Conservation (phyloP, 30 jellyfish, hydroid and myxozoan genomes). For the Catostylus mosaicus region DNA sequence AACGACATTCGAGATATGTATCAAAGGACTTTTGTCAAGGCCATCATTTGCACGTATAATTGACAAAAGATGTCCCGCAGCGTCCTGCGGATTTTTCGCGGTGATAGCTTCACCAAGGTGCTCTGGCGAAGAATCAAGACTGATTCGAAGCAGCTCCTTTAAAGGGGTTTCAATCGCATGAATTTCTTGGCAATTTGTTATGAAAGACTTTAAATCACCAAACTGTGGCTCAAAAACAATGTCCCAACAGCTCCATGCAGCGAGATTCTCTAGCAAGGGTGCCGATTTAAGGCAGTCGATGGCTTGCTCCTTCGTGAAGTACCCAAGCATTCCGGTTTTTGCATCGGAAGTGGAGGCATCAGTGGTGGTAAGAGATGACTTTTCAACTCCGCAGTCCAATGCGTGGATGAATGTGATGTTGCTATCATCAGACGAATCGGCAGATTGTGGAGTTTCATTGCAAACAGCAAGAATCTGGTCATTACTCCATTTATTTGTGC, state of each 20-base stretch:
- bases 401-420: conserved; percentile 24
- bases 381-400: conserved; percentile 22
- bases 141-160: conserved; percentile 40
- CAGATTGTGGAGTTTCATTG: neutral
- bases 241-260: conserved; percentile 78
- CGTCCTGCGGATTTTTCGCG: conserved; percentile 30
- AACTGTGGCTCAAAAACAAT: conserved; percentile 59
- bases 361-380: neutral
- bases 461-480: neutral
- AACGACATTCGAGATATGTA: conserved; percentile 58
- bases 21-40: conserved; percentile 64
- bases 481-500: conserved; percentile 12
- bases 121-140: conserved; percentile 54
- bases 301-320: conserved; percentile 38
- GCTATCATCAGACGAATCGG: neutral
- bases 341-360: conserved; percentile 1
- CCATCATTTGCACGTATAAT: conserved; percentile 58
- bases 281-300: conserved; percentile 54
- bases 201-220: conserved; percentile 63
- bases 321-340: conserved; percentile 12
- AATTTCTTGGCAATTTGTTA: conserved; percentile 28
- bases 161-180: conserved; percentile 55
- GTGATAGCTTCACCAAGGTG: conserved; percentile 35
- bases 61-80: conserved; percentile 69
- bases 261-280: conserved; percentile 75